Evolutionary conservation across 2,113 vertebrate genomes (phyloP), one percentile per base, ranked within the genome.

Genomic region (Bubo scandiacus): DNA sequence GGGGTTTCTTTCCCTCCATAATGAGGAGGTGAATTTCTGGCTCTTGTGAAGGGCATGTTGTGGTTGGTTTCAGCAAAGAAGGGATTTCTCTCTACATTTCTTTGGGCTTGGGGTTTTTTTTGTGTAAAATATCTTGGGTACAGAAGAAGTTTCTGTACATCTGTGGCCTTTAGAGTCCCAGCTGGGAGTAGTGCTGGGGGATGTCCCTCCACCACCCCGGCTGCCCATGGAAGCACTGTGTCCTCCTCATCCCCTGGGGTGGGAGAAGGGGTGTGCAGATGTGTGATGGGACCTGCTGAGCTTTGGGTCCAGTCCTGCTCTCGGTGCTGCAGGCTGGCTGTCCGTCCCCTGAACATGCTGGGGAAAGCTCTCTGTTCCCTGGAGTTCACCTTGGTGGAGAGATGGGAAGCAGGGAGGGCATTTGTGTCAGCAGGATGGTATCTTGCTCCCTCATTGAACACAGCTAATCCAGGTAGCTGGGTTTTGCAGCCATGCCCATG

Each of bases 131-230:
- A 51, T 29, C 63, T 26, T 65, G 17, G 29, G 40, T 7, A 4
- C 49, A 68, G 40, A 66, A 40, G 63, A 59, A 18, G 23, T 84
- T 91, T 91, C n/a, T 57, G 19, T 65, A 9, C 7, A 2, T 38
- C 15, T 23, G 7, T 74, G 66, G 27, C 25, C 36, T 86, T 79
- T 43, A 21, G 81, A 54, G 15, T 34, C 43, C n/a, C 49, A 36
- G 11, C 42, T 81, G 54, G n/a, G n/a, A 54, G 23, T 0, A 0
- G 16, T 83, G 27, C 15, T 40, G 0, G 0, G 11, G 25, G 10
- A 1, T 57, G 34, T 89, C 34, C 15, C 21, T 86, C 30, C 13
- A 14, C 7, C 15, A 86, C 40, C 54, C 18, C 5, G 11, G 25
- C 63, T 85, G 45, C 58, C 63, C 6, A 0, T 45, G 29, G 55